These are phyloP conservation scores for Chelidonichthys spinosus DNA, from an alignment of 2,797 vertebrate species.

Conservation along the genomic window DNA sequence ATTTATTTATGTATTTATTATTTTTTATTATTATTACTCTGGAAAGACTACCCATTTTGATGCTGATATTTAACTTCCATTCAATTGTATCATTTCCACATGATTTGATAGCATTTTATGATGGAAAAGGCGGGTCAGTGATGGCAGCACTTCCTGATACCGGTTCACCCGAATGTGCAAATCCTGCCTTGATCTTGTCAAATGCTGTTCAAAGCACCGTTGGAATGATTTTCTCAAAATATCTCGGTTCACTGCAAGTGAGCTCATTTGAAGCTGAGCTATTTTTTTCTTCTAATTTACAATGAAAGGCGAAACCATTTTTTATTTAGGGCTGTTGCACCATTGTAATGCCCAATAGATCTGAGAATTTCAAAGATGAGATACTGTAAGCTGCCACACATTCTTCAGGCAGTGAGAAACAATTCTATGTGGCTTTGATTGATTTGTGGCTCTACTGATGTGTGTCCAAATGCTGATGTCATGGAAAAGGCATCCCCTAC, in stretches of 20 bases:
- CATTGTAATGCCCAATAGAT: slow-evolving; percentile 49
- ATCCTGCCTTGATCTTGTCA: slow-evolving; percentile 1
- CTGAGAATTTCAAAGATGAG: slow-evolving; percentile 66
- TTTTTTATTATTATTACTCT: too few species aligned
- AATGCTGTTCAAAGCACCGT: slow-evolving; percentile 11
- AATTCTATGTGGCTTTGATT: slow-evolving; percentile 64
- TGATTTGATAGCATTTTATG: not conserved
- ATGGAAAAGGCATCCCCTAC: slow-evolving; percentile 75
- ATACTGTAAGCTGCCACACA: slow-evolving; percentile 61
- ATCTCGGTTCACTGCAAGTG: slow-evolving; percentile 30
- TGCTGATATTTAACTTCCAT: not conserved
- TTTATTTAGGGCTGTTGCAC: slow-evolving; percentile 43
- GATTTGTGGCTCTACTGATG: slow-evolving; percentile 74
- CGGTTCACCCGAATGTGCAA: not conserved
- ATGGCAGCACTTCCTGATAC: not conserved
- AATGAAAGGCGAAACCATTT: slow-evolving; percentile 33
- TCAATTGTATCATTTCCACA: not conserved
- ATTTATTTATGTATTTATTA: too few species aligned
- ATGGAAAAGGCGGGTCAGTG: not conserved
- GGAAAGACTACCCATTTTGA: not conserved
- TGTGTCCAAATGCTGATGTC: slow-evolving; percentile 77
- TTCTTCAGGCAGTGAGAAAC: slow-evolving; percentile 59
- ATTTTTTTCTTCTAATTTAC: slow-evolving; percentile 43
- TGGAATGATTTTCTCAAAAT: slow-evolving; percentile 18
- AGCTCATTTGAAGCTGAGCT: slow-evolving; percentile 32